Percentiles rank a stretch among this genome's conserved stretches.
phyloP scores from a whole-genome alignment of 1,140 invertebrate genomes.

The Tetranychus urticae region DNA sequence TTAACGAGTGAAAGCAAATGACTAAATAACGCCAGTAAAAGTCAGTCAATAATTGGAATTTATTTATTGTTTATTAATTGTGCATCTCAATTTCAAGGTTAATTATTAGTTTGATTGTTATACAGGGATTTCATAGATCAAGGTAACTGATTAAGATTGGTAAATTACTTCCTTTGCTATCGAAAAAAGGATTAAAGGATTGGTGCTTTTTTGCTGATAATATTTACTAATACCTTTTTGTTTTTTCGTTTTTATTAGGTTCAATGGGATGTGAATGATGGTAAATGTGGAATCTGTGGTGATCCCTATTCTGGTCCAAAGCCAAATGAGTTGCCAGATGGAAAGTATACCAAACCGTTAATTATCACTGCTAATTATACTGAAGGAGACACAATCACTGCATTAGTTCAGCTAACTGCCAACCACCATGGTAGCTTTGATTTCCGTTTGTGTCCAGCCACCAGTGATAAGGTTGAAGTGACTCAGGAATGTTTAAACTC shows the following conservation, averaged over 20 bases:
- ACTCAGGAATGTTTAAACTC: constrained; percentile 56
- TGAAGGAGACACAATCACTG: constrained; percentile 38
- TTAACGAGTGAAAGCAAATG: too few species aligned
- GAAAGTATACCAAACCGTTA: neutral
- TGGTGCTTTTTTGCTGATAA: neutral
- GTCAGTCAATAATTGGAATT: too few species aligned
- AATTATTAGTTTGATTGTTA: too few species aligned
- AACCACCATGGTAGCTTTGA: constrained; percentile 69
- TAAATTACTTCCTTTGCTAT: neutral
- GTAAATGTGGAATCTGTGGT: constrained; percentile 67
- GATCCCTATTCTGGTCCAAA: constrained; percentile 28
- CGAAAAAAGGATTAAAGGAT: neutral
- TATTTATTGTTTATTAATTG: too few species aligned
- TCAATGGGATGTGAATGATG: constrained; percentile 25
- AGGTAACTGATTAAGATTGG: too few species aligned
- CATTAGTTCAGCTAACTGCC: constrained; percentile 63
- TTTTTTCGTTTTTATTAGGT: neutral
- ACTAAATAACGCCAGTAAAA: too few species aligned
- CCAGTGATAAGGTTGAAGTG: constrained; percentile 45
- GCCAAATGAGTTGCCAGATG: neutral
- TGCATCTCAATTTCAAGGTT: too few species aligned
- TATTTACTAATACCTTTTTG: neutral
- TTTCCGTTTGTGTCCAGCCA: constrained; percentile 56
- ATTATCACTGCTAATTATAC: neutral
- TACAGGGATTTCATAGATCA: too few species aligned